Percentiles rank a stretch among this genome's conserved stretches.
phyloP scores from a whole-genome alignment of 23 tunicate genomes.

The Ascidia mentula region DNA sequence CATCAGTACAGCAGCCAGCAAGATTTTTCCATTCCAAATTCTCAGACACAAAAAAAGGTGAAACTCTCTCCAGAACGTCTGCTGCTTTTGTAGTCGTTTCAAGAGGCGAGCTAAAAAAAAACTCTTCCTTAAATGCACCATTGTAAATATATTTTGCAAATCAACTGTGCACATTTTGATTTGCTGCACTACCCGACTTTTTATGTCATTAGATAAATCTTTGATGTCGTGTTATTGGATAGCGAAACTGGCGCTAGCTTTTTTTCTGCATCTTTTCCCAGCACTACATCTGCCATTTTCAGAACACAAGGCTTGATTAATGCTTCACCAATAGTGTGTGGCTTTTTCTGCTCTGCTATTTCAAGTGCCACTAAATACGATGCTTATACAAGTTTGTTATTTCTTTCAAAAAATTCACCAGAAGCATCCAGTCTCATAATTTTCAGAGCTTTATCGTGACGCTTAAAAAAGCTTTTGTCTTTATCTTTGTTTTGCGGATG shows the following conservation, averaged over 20 bases:
- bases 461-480: conserved; percentile 33
- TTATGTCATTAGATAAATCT: conserved; percentile 53
- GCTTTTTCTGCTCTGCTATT: conserved; percentile 58
- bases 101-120: conserved; percentile 50
- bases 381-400: conserved; percentile 44
- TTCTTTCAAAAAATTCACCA: conserved; percentile 25
- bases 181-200: conserved; percentile 55
- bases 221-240: conserved; percentile 56
- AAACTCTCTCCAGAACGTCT: conserved; percentile 36
- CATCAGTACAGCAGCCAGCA: conserved; percentile 63
- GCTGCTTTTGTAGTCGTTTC: conserved; percentile 44
- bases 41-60: conserved; percentile 51
- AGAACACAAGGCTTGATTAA: conserved; percentile 66
- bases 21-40: conserved; percentile 57
- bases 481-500: conserved; percentile 18
- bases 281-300: conserved; percentile 57
- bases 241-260: conserved; percentile 55
- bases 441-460: conserved; percentile 43
- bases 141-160: conserved; percentile 60
- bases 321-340: conserved; percentile 48
- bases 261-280: conserved; percentile 56
- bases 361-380: conserved; percentile 49
- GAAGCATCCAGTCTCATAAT: conserved; percentile 71
- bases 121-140: conserved; percentile 52
- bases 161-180: conserved; percentile 70